Evolutionary conservation across 2,797 vertebrate species (phyloP).

Genomic region (Channallabes apus): DNA sequence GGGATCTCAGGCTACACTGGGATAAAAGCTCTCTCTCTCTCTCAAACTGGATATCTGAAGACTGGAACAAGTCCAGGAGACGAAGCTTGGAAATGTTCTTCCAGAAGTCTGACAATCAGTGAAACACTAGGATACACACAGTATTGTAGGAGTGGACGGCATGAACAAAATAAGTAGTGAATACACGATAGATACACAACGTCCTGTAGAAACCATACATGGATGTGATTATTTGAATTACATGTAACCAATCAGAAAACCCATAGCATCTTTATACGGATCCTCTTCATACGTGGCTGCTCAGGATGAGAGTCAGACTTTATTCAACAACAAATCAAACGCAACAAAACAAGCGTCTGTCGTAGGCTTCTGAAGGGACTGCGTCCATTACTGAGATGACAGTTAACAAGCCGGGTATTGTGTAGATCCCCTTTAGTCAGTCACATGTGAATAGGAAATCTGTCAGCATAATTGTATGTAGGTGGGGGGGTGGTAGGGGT

Average conservation of each 20-base stretch:
- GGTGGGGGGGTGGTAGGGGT: too few relatives aligned
- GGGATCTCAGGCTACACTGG: not conserved
- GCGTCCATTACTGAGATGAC: slow-evolving; percentile 1
- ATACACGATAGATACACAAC: not conserved
- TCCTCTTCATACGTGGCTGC: not conserved
- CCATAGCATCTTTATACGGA: not conserved
- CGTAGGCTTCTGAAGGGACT: not conserved
- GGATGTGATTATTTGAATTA: not conserved
- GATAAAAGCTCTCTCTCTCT: not conserved
- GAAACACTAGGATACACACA: not conserved
- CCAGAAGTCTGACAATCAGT: too few relatives aligned
- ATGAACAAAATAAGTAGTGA: not conserved
- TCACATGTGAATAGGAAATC: slow-evolving; percentile 1
- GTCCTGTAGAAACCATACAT: not conserved
- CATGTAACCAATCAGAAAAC: not conserved
- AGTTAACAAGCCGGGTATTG: not conserved
- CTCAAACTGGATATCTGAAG: not conserved
- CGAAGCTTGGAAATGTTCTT: not conserved
- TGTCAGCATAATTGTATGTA: not conserved
- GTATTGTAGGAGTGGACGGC: too few relatives aligned
- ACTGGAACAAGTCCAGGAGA: not conserved
- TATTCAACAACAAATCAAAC: not conserved
- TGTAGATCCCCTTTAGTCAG: not conserved
- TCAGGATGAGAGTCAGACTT: not conserved
- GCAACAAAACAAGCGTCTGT: not conserved